These are phyloP conservation scores for Eristalis pertinax DNA, from an alignment of 2,888 invertebrate genomes.

Conservation along the genomic window DNA sequence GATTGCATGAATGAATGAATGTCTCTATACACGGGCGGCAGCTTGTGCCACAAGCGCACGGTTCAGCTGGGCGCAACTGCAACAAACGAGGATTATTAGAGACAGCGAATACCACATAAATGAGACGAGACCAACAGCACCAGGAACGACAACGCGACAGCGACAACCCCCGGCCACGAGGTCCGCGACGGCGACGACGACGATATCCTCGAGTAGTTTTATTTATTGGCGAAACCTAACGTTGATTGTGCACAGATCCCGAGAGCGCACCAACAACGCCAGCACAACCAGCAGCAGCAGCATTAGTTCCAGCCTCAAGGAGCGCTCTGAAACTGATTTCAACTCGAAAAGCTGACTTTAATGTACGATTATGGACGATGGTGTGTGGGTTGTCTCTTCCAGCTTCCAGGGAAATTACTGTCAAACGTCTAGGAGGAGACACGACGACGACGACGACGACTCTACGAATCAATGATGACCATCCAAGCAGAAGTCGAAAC, in stretches of 20 bases:
- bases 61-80: slow-evolving; percentile 29
- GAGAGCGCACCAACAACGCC: not conserved
- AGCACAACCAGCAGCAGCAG: slow-evolving; percentile 3
- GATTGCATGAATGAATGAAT: slow-evolving; percentile 57
- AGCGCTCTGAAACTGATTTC: slow-evolving; percentile 43
- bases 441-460: not conserved
- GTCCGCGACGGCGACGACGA: slow-evolving; percentile 18
- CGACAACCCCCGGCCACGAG: not conserved
- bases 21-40: slow-evolving; percentile 51
- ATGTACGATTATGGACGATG: slow-evolving; percentile 43
- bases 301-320: slow-evolving; percentile 52
- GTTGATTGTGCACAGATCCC: slow-evolving; percentile 39
- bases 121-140: slow-evolving; percentile 39
- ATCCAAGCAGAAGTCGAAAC: slow-evolving; percentile 29
- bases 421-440: slow-evolving; percentile 17
- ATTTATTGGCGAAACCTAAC: slow-evolving; percentile 72
- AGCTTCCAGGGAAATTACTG: slow-evolving; percentile 12
- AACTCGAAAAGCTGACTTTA: slow-evolving; percentile 47
- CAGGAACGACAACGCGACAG: slow-evolving; percentile 8
- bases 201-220: slow-evolving; percentile 65
- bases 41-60: slow-evolving; percentile 23
- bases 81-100: slow-evolving; percentile 62
- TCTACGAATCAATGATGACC: slow-evolving; percentile 34
- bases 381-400: slow-evolving; percentile 53
- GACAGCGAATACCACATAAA: slow-evolving; percentile 45